Evolutionary conservation across 1,140 invertebrate species (phyloP), one percentile per base, ranked within the genome.

Genomic region (Eupristina koningsbergeri): DNA sequence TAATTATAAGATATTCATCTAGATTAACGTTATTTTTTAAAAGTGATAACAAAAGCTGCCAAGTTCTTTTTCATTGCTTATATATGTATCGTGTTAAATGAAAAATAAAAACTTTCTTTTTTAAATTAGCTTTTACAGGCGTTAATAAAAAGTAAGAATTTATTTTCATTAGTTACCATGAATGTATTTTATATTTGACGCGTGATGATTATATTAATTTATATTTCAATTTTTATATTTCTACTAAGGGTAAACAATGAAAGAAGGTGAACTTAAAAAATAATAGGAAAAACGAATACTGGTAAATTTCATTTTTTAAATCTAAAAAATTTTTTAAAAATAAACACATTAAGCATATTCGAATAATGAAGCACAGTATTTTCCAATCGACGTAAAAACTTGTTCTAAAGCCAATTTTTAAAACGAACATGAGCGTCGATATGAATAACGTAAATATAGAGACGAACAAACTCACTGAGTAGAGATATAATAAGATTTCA

Each of bases 371-470:
- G 63, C 22, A 74, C 0, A 9, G 31, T 74, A 76, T 45, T 64
- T 74, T 81, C 26, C 8, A 67, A 83, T 83, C 53, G 64, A 83
- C 81, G 75, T 53, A 83, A 83, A 83, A 83, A 58, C 47, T 45
- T 41, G 29, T 80, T 26, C 50, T 31, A 77, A 45, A 61, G 41
- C 61, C 36, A 41, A 64, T 80, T 80, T 80, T 84, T 78, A 3
- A 31, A 50, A 53, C 9, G n/a, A 63, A 61, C 47, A 31, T 45
- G 64, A 22, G 69, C 45, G 76, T 74, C 77, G 83, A 80, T 84
- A 84, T 84, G 80, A 84, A 84, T 84, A 84, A 84, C 76, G 76
- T 53, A 45, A 80, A 80, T 63, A 64, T 84, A 63, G 83, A 79
- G 69, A 31, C 67, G 69, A 73, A 83, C 47, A 77, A 80, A 84